Evolutionary conservation across 2,888 invertebrate species (phyloP).

Genomic region (Drosophila mercatorum): DNA sequence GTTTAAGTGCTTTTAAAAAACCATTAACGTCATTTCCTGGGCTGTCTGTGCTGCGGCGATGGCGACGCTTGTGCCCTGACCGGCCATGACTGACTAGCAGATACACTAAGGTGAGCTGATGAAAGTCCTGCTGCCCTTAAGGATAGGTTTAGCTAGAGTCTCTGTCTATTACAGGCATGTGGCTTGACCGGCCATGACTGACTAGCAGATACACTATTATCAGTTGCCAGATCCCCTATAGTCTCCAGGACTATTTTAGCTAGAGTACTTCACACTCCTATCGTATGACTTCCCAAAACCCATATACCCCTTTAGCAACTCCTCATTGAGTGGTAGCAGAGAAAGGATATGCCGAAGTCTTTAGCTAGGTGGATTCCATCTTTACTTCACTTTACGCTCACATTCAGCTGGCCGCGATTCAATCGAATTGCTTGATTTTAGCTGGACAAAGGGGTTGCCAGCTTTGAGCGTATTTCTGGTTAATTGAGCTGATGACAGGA

Average conservation of each 20-base stretch:
- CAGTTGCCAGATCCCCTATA: too few relatives aligned
- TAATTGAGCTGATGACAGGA: background rate
- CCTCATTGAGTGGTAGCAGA: background rate
- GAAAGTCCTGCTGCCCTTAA: too few relatives aligned
- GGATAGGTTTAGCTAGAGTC: too few relatives aligned
- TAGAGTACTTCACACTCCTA: too few relatives aligned
- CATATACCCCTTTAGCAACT: background rate
- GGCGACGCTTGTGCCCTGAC: background rate
- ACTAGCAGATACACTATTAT: slow-evolving; percentile 1
- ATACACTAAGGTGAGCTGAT: background rate
- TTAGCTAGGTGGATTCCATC: slow-evolving; percentile 9
- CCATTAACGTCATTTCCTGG: slow-evolving; percentile 75
- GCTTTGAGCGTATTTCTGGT: background rate
- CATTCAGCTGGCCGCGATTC: slow-evolving; percentile 14
- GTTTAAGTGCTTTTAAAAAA: slow-evolving; percentile 80
- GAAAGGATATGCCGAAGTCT: background rate
- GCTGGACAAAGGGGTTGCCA: background rate
- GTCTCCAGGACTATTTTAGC: too few relatives aligned
- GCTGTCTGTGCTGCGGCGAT: slow-evolving; percentile 47
- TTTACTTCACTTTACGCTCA: slow-evolving; percentile 32
- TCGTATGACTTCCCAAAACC: background rate
- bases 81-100: background rate
- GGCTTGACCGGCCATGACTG: background rate
- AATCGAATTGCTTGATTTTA: slow-evolving; percentile 10
- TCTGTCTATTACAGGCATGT: too few relatives aligned